Conservation (phyloP, 2,888 invertebrate genomes). For the Blastobasis adustella region DNA sequence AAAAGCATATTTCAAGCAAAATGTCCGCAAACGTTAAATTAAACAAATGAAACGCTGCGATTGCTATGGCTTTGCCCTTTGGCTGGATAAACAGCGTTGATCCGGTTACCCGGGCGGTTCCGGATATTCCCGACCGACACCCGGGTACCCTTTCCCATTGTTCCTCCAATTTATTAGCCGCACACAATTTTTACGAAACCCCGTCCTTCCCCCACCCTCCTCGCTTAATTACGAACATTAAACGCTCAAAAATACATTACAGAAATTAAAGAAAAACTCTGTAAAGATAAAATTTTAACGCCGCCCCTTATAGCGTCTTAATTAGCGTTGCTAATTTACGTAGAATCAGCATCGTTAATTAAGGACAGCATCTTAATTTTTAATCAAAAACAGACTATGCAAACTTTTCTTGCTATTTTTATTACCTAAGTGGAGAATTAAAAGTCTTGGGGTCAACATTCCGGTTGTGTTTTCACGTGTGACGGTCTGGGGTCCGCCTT, state of each 20-base stretch:
- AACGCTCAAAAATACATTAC: background rate
- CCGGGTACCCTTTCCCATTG: slow-evolving; percentile 13
- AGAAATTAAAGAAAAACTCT: background rate
- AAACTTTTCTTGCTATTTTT: no score
- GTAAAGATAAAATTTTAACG: background rate
- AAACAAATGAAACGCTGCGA: slow-evolving; percentile 1
- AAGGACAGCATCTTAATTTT: background rate
- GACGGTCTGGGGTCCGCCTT: no score
- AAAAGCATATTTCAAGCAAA: slow-evolving; percentile 1
- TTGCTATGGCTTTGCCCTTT: background rate
- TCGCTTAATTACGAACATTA: slow-evolving; percentile 18
- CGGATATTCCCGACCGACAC: slow-evolving; percentile 6
- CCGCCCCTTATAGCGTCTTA: background rate
- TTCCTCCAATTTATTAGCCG: slow-evolving; percentile 21
- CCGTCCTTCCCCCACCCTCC: background rate
- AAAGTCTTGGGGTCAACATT: no score
- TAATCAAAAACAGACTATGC: background rate
- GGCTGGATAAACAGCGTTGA: background rate
- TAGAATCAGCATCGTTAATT: background rate
- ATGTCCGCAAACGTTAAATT: slow-evolving; percentile 1
- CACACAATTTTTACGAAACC: slow-evolving; percentile 17
- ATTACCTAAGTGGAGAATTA: no score
- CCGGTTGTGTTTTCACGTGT: no score
- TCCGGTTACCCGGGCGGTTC: background rate
- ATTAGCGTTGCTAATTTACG: background rate